phyloP scores from a whole-genome alignment of 2,888 invertebrate species.

The Cheilosia pagana region DNA sequence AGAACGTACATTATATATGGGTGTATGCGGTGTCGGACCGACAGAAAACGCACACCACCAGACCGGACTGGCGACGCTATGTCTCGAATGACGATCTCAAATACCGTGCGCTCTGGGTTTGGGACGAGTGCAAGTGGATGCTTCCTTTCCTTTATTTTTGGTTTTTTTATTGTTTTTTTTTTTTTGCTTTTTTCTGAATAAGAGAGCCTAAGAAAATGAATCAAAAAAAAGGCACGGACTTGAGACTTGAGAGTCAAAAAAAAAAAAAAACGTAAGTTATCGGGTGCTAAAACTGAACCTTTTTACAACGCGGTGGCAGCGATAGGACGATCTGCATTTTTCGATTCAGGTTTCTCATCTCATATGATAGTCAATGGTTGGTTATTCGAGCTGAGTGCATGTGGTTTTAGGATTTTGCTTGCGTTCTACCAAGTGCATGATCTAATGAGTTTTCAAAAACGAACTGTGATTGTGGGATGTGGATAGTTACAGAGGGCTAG shows the following conservation, averaged over 20 bases:
- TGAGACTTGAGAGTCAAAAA: slow-evolving; percentile 53
- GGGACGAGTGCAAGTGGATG: slow-evolving; percentile 72
- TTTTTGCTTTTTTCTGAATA: slow-evolving; percentile 26
- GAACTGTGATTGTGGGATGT: not conserved
- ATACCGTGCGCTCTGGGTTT: slow-evolving; percentile 62
- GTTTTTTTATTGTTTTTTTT: slow-evolving; percentile 29
- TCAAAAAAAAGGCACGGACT: slow-evolving; percentile 56
- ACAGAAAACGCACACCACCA: slow-evolving; percentile 68
- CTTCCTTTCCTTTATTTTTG: slow-evolving; percentile 69
- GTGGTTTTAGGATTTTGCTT: slow-evolving; percentile 50
- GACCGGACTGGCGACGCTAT: slow-evolving; percentile 74
- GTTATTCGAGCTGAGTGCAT: slow-evolving; percentile 60
- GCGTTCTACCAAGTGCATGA: slow-evolving; percentile 9
- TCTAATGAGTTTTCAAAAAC: not conserved
- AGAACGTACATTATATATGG: slow-evolving; percentile 31
- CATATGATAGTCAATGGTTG: slow-evolving; percentile 47
- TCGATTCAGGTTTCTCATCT: slow-evolving; percentile 64
- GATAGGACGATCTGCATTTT: slow-evolving; percentile 61
- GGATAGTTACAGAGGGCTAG: too few species aligned
- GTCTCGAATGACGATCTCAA: slow-evolving; percentile 74
- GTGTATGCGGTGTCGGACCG: slow-evolving; percentile 35
- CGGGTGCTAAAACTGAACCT: slow-evolving; percentile 73
- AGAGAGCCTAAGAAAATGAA: slow-evolving; percentile 56
- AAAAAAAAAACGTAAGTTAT: slow-evolving; percentile 68
- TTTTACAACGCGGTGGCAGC: slow-evolving; percentile 43